Base-by-base conservation (phyloP, 2,888 invertebrate species). In the Trichacis sp. region DNA sequence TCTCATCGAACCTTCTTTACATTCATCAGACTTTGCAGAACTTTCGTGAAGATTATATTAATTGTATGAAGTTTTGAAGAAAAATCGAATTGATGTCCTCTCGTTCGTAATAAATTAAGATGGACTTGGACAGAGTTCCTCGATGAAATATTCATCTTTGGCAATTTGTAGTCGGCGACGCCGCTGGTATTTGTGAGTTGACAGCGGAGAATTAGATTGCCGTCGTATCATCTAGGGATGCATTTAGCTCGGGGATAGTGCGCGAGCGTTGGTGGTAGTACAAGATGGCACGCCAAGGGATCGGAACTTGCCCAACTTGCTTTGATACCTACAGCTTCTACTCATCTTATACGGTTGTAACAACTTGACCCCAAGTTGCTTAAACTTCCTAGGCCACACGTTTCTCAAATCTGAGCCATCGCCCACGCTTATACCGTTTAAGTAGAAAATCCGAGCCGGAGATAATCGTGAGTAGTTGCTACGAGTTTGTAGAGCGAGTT, bases 241-340 rank as follows among this genome's bases (percentile, higher is more conserved):
- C 69, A 73, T 76, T 76, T 79, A 79, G 79, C 79, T 77, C 66
- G 69, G 60, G 66, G 71, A 64, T 69, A 68, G 70, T 68, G 65
- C 71, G 69, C 73, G 74, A 77, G 70, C 68, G 77, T 73, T 73
- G 76, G 72, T 61, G 72, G 75, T 65, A 73, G 74, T 71, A 73
- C 73, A 70, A 74, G 78, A 74, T 76, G 74, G 76, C 74, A 80
- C 77, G 77, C 74, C 73, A 64, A 78, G 79, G 80, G 81, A 81
- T 82, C 81, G 80, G 81, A 83, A 83, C 82, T 83, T 83, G 79
- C 76, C 76, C 79, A 81, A 82, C 82, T 80, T 77, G 78, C 77
- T 76, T 74, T 72, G 73, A 76, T 77, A 75, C 58, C 66, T 66
- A 50, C 74, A 73, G 67, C 77, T 73, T 73, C 73, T 70, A 70